Conservation (phyloP, 2,113 vertebrate genomes). For the Platanista minor region DNA sequence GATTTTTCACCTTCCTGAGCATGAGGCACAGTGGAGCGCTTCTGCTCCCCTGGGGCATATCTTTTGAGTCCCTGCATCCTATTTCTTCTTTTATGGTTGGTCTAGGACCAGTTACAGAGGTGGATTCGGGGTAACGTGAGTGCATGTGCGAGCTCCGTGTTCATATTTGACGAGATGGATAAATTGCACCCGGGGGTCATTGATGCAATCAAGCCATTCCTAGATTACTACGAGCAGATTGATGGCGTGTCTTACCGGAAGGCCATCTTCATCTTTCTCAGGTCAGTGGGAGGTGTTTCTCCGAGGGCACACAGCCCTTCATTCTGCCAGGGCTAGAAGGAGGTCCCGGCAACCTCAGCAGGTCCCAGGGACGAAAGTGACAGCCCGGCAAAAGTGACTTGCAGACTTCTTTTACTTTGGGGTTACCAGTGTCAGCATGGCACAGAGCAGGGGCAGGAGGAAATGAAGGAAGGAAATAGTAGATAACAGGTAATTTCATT, state of each 20-base stretch:
- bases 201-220: slow-evolving; percentile 92
- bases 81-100: neutral
- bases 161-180: slow-evolving; percentile 98
- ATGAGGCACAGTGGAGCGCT: fast-evolving
- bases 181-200: slow-evolving; percentile 93
- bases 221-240: slow-evolving; percentile 91
- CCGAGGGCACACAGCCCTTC: neutral
- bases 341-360: neutral
- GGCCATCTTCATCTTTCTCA: slow-evolving; percentile 97
- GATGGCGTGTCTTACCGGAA: slow-evolving; percentile 90
- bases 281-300: slow-evolving; percentile 76
- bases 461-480: neutral
- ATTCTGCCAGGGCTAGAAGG: neutral
- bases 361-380: neutral
- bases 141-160: slow-evolving; percentile 87
- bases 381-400: neutral
- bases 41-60: fast-evolving
- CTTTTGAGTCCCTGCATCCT: neutral
- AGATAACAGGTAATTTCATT: neutral
- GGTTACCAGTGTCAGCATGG: neutral
- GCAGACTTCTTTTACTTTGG: neutral
- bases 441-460: neutral
- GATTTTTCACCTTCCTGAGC: fast-evolving
- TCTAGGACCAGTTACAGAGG: slow-evolving; percentile 88
- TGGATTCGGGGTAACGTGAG: slow-evolving; percentile 93